phyloP scores from a whole-genome alignment of 2,888 invertebrate genomes.

The Rhyacophila evoluta region DNA sequence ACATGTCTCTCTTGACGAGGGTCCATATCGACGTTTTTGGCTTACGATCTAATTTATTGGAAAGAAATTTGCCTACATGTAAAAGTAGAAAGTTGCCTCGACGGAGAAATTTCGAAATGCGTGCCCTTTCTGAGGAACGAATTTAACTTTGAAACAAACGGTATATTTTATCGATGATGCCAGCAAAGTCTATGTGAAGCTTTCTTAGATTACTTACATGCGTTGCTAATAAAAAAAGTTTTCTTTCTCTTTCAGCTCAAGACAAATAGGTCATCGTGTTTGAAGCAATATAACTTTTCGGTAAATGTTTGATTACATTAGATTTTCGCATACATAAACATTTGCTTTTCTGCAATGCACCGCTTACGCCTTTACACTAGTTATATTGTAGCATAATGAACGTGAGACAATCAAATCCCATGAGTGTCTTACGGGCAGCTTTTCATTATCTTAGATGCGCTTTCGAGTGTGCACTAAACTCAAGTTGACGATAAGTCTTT shows the following conservation, averaged over 20 bases:
- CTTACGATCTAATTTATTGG: conserved; percentile 29
- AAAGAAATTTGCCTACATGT: conserved; percentile 26
- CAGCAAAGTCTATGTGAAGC: not conserved
- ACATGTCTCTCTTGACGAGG: conserved; percentile 20
- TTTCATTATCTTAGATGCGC: too few species aligned
- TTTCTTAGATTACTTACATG: not conserved
- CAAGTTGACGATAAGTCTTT: too few species aligned
- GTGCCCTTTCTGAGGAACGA: not conserved
- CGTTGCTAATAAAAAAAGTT: not conserved
- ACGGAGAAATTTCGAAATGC: not conserved
- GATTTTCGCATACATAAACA: too few species aligned
- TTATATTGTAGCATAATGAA: too few species aligned
- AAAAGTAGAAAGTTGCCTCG: not conserved
- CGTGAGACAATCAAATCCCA: too few species aligned
- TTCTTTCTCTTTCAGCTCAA: not conserved
- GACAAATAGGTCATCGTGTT: not conserved
- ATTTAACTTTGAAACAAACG: conserved; percentile 20
- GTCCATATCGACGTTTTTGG: conserved; percentile 15
- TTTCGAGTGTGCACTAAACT: too few species aligned
- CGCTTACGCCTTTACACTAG: too few species aligned
- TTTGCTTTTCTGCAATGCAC: too few species aligned
- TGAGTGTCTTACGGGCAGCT: too few species aligned
- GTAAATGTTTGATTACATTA: too few species aligned
- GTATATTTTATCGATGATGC: conserved; percentile 21
- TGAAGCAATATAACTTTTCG: too few species aligned